Base-by-base conservation (phyloP, 2,888 invertebrate species). In the Drosophila acutilabella region DNA sequence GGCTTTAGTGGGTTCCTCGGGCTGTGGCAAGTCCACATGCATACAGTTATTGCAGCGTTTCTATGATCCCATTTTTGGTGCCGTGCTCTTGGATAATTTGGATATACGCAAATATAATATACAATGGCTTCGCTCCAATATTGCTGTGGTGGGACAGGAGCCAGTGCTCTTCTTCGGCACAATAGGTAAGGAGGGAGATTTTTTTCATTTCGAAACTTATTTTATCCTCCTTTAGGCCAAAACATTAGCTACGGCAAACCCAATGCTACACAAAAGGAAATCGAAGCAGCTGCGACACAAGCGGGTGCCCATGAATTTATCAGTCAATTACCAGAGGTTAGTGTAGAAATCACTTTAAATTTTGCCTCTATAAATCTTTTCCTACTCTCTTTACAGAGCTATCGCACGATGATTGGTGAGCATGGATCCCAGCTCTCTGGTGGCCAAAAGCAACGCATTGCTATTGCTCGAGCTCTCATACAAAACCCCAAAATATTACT, bases 121-220 rank as follows among this genome's bases (percentile, higher is more conserved):
- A 23, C 93, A 94, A 26, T 96, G 96, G 94, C 90, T 96, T 23
- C 93, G 98, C 57, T 94, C 94, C 33, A 95, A 96, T 88, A 96
- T 98, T 70, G 97, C 97, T 0, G 94, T 97, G 5, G 98, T 98
- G 13, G 96, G 97, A 0, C 98, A 98, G 91, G 98, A 98, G 79
- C 98, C 97, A 0, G 95, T 96, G 4, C 93, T 98, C 7, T 98
- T 98, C 91, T 95, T 96, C 82, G 95, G 96, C 4, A 95, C 95
- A 20, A 96, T 98, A 68, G 88, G 90, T 91, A 72, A 48, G 52
- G 33, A 14, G 4, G 0, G 5, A 18, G 18, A 18, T 18, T 20
- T 20, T 20, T 4, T 20, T 2, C 20, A 2, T 3, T 20, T 20
- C 4, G 3, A 20, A 20, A 26, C 26, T 26, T 1, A 6, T 7